Percentiles rank a stretch among this genome's conserved stretches.
Conservation (phyloP, 2,113 vertebrate species). For the Arizona elegans region DNA sequence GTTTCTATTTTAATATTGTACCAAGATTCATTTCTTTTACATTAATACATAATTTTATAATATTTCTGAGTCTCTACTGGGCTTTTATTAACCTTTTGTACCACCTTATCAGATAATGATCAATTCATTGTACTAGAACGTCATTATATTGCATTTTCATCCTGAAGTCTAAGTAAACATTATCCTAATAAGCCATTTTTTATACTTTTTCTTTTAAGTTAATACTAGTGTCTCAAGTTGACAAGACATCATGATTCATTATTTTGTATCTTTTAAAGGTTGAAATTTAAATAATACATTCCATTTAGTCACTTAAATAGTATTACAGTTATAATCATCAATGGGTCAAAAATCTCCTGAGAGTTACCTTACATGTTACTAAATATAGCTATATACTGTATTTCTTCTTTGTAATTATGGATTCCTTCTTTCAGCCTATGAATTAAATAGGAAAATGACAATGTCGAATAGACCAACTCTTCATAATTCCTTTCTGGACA, state of each 20-base stretch:
- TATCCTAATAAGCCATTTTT: background rate
- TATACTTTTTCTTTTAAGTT: background rate
- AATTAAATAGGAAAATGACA: background rate
- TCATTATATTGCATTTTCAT: background rate
- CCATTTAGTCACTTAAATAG: background rate
- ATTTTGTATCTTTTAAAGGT: background rate
- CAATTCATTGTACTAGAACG: background rate
- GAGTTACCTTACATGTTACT: background rate
- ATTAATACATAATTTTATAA: background rate
- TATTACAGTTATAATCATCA: background rate
- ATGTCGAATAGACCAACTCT: background rate
- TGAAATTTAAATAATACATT: background rate
- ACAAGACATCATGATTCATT: background rate
- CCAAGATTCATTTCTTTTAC: background rate
- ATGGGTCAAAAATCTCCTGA: background rate
- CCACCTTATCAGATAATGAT: background rate
- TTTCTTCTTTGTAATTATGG: background rate
- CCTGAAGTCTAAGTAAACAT: background rate
- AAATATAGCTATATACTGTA: background rate
- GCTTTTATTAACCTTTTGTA: background rate
- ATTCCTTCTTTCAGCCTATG: background rate
- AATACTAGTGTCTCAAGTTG: background rate
- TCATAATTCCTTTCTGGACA: background rate
- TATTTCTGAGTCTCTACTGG: background rate
- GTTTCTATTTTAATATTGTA: background rate